Conservation (phyloP, 23 tunicate species). For the Halocynthia aurantium region DNA sequence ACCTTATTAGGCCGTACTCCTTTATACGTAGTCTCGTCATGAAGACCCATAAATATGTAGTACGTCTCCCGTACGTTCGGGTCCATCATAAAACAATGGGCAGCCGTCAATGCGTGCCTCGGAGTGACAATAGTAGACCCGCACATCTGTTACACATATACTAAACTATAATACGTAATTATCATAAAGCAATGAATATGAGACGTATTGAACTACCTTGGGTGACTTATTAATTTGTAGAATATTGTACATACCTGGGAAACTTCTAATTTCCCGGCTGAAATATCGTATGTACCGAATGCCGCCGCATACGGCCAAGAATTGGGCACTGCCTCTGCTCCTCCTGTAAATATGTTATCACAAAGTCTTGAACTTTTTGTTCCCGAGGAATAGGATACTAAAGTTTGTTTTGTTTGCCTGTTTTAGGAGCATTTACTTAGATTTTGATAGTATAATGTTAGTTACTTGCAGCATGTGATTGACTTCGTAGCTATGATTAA, state of each 20-base stretch:
- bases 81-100: conserved; percentile 3
- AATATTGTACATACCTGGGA: not conserved
- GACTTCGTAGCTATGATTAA: too few species aligned
- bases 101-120: conserved; percentile 5
- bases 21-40: not conserved
- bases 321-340: conserved; percentile 10
- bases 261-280: not conserved
- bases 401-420: too few species aligned
- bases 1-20: not conserved
- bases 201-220: too few species aligned
- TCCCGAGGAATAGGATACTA: too few species aligned
- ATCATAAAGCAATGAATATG: too few species aligned
- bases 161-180: too few species aligned
- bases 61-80: not conserved
- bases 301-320: conserved; percentile 8
- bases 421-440: too few species aligned
- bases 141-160: not conserved
- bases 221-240: too few species aligned
- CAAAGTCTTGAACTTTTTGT: too few species aligned
- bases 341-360: not conserved
- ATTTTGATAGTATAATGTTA: too few species aligned
- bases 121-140: conserved; percentile 17
- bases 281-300: not conserved
- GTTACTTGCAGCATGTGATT: too few species aligned
- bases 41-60: conserved; percentile 1